Conservation (phyloP, 2,797 vertebrate genomes). For the Rhincodon typus region DNA sequence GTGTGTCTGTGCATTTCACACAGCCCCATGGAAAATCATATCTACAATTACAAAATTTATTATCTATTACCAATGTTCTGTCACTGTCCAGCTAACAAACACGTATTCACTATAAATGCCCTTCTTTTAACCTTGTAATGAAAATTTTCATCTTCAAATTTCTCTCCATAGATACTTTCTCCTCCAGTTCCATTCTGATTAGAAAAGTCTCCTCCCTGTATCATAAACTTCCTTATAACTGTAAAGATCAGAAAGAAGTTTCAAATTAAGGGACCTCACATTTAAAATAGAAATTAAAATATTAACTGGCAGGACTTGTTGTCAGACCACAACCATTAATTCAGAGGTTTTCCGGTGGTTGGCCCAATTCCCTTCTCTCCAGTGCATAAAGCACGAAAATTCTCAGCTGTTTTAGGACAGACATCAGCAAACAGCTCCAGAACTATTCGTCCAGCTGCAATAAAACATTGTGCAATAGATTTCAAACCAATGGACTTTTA, state of each 20-base stretch:
- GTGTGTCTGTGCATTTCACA: not conserved
- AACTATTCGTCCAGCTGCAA: slow-evolving; percentile 76
- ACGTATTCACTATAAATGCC: not conserved
- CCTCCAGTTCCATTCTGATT: slow-evolving; percentile 94
- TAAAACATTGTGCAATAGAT: not conserved
- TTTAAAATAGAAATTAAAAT: slow-evolving; percentile 37
- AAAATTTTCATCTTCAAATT: slow-evolving; percentile 98
- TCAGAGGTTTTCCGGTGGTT: slow-evolving; percentile 82
- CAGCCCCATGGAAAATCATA: not conserved
- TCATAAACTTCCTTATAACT: slow-evolving; percentile 98
- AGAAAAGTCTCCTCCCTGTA: slow-evolving; percentile 95
- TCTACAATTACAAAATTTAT: not conserved
- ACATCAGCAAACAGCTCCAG: slow-evolving; percentile 86
- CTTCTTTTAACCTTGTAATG: slow-evolving; percentile 74
- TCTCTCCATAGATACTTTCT: slow-evolving; percentile 97
- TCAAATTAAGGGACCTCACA: too few species aligned
- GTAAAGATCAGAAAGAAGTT: slow-evolving; percentile 44
- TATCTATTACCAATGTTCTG: not conserved
- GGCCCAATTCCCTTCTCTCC: slow-evolving; percentile 83
- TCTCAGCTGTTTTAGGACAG: slow-evolving; percentile 89
- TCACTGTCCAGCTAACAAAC: not conserved
- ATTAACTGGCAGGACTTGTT: too few species aligned
- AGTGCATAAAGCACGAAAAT: slow-evolving; percentile 88
- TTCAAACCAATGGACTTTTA: not conserved
- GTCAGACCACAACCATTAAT: too few species aligned